Conservation (phyloP, 2,888 invertebrate genomes). For the Polyploca ridens region DNA sequence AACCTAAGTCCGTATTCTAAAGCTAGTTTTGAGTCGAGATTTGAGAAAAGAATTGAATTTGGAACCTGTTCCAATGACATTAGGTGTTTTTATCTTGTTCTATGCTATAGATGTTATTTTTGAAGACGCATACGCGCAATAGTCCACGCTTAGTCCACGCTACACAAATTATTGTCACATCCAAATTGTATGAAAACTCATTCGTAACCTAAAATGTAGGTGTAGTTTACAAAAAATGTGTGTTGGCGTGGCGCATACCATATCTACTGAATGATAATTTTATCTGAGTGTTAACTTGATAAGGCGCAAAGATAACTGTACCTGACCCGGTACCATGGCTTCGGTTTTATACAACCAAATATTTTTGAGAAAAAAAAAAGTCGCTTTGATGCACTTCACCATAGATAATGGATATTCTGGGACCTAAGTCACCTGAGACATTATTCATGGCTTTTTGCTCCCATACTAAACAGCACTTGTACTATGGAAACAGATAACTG, state of each 20-base stretch:
- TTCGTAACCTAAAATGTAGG: conserved; percentile 23
- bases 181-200: neutral
- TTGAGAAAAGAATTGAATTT: too few relatives aligned
- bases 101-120: too few relatives aligned
- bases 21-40: too few relatives aligned
- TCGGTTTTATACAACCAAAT: neutral
- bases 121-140: too few relatives aligned
- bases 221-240: conserved; percentile 25
- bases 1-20: too few relatives aligned
- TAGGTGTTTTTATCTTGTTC: too few relatives aligned
- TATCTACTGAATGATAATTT: conserved; percentile 65
- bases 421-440: too few relatives aligned
- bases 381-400: neutral
- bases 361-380: neutral
- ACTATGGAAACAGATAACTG: too few relatives aligned
- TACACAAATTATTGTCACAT: neutral
- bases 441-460: too few relatives aligned
- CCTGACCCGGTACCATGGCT: conserved; percentile 34
- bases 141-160: neutral
- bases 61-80: too few relatives aligned
- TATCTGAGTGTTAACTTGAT: conserved; percentile 62
- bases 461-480: too few relatives aligned
- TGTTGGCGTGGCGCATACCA: conserved; percentile 35
- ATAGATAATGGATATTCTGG: too few relatives aligned
- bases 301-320: conserved; percentile 57